Evolutionary conservation across 2,113 vertebrate genomes (phyloP).

Genomic region (Tor tambroides): DNA sequence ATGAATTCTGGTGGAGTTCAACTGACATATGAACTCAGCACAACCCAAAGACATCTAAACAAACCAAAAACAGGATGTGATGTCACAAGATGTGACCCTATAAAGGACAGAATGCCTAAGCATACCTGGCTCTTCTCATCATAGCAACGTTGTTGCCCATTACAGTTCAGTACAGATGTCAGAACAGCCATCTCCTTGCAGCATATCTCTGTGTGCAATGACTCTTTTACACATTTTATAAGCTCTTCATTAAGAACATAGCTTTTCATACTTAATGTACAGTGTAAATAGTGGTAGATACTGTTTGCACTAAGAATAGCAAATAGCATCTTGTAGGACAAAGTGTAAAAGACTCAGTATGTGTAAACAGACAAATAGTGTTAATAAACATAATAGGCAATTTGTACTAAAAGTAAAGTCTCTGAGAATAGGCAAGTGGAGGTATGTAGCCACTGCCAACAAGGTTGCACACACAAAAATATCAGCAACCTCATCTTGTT

Average conservation of each 20-base stretch:
- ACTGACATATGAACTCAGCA: background rate
- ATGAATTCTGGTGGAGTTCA: too few species aligned
- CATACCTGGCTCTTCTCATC: too few species aligned
- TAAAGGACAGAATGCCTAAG: background rate
- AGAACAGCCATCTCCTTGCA: too few species aligned
- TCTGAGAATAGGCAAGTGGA: too few species aligned
- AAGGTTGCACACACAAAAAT: background rate
- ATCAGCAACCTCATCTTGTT: background rate
- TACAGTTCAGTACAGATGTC: too few species aligned
- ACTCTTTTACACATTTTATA: too few species aligned
- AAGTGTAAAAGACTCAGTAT: too few species aligned
- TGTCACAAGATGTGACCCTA: background rate
- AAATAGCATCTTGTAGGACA: background rate
- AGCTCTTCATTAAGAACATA: too few species aligned
- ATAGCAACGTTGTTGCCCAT: too few species aligned
- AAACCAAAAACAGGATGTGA: background rate
- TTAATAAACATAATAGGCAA: background rate
- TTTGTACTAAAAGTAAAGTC: background rate
- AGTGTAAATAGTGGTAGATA: background rate
- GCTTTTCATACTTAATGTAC: too few species aligned
- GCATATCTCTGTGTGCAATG: too few species aligned
- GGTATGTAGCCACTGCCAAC: background rate
- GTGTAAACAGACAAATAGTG: background rate
- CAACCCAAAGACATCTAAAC: background rate
- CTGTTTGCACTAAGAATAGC: background rate